Evolutionary conservation across 35 echinoderm and acorn worm species (phyloP), one percentile per base, ranked within the genome.

Genomic region (Diadema setosum): DNA sequence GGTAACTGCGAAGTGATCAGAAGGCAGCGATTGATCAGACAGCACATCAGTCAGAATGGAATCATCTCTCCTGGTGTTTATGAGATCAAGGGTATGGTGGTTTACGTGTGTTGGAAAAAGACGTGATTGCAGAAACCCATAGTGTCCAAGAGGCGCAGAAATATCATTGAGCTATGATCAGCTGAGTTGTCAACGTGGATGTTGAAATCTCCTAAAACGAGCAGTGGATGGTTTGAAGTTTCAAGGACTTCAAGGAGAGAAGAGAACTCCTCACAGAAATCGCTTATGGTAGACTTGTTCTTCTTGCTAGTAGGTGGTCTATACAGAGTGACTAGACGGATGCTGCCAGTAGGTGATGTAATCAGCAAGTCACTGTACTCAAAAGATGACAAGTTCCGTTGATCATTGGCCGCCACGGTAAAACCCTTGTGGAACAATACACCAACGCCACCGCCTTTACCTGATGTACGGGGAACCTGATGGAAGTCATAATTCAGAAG

Each of bases 401-500:
- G 2, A 9, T 33, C 42, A 76, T 67, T 78, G 18, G 6, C 16
- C 6, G 46, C 49, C 27, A 86, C 48, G 1, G 74, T 78, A 46
- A 91, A 86, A 39, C 42, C 67, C 16, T 65, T 67, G 18, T 42
- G 64, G 5, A 80, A 16, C 30, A 92, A 40, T 12, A 92, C 45
- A 26, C 32, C 73, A 3, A 93, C 70, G 4, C 85, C 91, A 16
- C 91, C 91, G 42, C 91, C 91, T 87, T n/a, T 82, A 39, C 52
- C 7, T 29, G 3, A 24, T 3, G n/a, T 24, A 4, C 91, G 48
- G 21, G 91, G 91, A 25, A 73, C 3, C 42, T 87, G 82, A 57
- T 84, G 73, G 42, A 87, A 56, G 17, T 82, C 43, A 69, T 81
- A 87, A n/a, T n/a, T n/a, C n/a, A 85, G 78, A 42, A 93, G 91